Evolutionary conservation across 2,888 invertebrate species (phyloP).

Genomic region (Pyrgus malvae): DNA sequence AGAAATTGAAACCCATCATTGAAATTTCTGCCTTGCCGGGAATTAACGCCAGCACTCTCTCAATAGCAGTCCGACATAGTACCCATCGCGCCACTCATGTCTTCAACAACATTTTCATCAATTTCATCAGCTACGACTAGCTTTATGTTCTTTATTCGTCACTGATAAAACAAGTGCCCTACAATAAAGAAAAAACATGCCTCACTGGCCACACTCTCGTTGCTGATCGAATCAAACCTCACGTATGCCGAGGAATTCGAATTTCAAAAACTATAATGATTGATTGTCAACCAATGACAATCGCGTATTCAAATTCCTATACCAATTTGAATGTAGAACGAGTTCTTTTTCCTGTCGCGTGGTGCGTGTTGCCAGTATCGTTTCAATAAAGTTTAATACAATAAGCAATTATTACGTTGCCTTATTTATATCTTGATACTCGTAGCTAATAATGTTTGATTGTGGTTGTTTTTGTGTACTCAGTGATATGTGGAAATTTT

Average conservation of each 20-base stretch:
- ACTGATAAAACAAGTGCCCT: constrained; percentile 30
- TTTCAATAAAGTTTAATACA: constrained; percentile 61
- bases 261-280: constrained; percentile 78
- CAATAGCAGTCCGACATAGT: no score
- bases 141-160: not conserved
- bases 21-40: no score
- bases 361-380: constrained; percentile 56
- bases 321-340: constrained; percentile 74
- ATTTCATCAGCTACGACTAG: no score
- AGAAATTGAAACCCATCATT: no score
- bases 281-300: constrained; percentile 80
- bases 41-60: no score
- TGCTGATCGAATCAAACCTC: constrained; percentile 65
- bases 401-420: constrained; percentile 59
- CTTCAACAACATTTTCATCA: no score
- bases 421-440: no score
- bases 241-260: constrained; percentile 66
- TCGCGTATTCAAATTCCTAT: constrained; percentile 74
- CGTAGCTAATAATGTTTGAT: no score
- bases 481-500: no score
- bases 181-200: constrained; percentile 40
- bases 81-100: no score
- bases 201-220: constrained; percentile 49
- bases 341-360: constrained; percentile 68
- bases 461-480: no score